These are phyloP conservation scores for Pinna nobilis DNA, from an alignment of 1,140 invertebrate species.

Conservation along the genomic window DNA sequence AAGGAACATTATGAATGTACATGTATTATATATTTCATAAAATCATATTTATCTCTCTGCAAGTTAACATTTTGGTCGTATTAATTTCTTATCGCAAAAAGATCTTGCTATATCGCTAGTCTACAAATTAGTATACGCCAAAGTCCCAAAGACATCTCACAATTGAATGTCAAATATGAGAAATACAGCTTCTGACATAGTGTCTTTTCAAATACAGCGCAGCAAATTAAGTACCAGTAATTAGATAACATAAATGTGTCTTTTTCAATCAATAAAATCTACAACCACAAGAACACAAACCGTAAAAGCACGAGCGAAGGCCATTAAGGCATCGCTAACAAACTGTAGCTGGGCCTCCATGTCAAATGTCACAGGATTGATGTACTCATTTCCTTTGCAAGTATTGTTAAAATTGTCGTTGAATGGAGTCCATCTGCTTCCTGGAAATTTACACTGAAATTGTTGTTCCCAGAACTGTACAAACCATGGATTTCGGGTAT, in stretches of 20 bases:
- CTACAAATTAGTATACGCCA: neutral
- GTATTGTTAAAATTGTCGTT: slow-evolving; percentile 58
- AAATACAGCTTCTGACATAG: too few species aligned
- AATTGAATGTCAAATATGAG: neutral
- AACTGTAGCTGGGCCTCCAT: slow-evolving; percentile 92
- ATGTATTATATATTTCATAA: too few species aligned
- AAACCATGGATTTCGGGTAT: slow-evolving; percentile 81
- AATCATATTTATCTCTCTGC: too few species aligned
- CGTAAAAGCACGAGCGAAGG: slow-evolving; percentile 84
- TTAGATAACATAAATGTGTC: too few species aligned
- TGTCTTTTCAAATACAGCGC: too few species aligned
- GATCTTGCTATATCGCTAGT: too few species aligned
- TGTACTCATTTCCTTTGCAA: slow-evolving; percentile 60
- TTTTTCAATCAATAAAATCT: too few species aligned
- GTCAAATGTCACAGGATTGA: slow-evolving; percentile 74
- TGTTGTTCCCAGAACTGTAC: slow-evolving; percentile 84
- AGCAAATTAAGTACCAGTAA: too few species aligned
- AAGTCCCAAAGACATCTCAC: neutral
- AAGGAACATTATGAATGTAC: too few species aligned
- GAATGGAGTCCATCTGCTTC: slow-evolving; percentile 65
- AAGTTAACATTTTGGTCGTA: too few species aligned
- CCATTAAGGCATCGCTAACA: slow-evolving; percentile 90
- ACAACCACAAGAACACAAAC: slow-evolving; percentile 46
- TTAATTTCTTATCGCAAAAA: too few species aligned
- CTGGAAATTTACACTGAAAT: slow-evolving; percentile 79